These are phyloP conservation scores for Unio delphinus DNA, from an alignment of 2,888 invertebrate species.

Conservation along the genomic window DNA sequence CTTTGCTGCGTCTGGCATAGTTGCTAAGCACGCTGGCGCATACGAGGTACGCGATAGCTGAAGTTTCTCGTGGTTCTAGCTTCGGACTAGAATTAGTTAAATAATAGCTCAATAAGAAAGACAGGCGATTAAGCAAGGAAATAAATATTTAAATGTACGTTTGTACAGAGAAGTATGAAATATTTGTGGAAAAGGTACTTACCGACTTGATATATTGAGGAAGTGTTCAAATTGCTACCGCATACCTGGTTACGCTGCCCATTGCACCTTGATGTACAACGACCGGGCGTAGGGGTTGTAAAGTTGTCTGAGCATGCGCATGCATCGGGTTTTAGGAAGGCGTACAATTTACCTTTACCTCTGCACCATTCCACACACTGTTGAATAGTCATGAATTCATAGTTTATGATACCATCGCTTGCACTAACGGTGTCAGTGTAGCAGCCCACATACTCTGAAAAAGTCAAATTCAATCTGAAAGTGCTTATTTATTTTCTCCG, in stretches of 20 bases:
- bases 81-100: too few species aligned
- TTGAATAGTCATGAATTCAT: constrained; percentile 26
- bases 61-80: too few species aligned
- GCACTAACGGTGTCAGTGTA: constrained; percentile 4
- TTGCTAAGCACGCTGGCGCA: too few species aligned
- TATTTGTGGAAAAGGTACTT: neutral
- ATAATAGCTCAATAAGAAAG: too few species aligned
- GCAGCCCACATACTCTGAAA: constrained; percentile 26
- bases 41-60: too few species aligned
- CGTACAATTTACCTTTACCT: constrained; percentile 2
- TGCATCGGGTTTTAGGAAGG: constrained; percentile 6
- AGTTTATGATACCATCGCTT: constrained; percentile 1
- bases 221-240: constrained; percentile 15
- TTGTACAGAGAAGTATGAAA: too few species aligned
- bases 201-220: constrained; percentile 28
- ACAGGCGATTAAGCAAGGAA: too few species aligned
- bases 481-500: too few species aligned
- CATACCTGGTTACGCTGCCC: constrained; percentile 33
- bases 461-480: too few species aligned
- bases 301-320: constrained; percentile 18
- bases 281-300: constrained; percentile 2
- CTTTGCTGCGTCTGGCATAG: too few species aligned
- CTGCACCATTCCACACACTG: constrained; percentile 32
- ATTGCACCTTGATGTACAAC: constrained; percentile 13
- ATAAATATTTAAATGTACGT: too few species aligned